Evolutionary conservation across 2,113 vertebrate species (phyloP).

Genomic region (Tachysurus vachellii): DNA sequence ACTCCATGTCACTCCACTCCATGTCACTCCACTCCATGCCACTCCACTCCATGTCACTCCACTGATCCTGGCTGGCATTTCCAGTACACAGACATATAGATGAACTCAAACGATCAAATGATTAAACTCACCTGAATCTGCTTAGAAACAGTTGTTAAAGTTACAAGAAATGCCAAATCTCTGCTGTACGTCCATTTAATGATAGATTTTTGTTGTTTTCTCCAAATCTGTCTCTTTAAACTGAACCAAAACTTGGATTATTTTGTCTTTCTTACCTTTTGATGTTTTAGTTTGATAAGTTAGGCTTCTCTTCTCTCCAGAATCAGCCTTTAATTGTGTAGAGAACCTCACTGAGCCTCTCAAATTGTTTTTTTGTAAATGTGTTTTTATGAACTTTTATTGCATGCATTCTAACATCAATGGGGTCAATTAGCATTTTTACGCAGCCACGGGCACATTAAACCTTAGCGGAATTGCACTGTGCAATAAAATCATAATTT

Average conservation of each 20-base stretch:
- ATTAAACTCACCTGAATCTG: not conserved
- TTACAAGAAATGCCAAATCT: not conserved
- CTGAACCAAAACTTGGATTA: not conserved
- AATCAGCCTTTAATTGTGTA: not conserved
- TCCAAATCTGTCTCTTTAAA: not conserved
- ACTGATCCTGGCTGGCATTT: not conserved
- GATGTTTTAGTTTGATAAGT: not conserved
- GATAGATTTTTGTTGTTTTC: not conserved
- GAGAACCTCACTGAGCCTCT: not conserved
- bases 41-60: no score
- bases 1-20: no score
- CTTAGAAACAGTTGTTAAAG: not conserved
- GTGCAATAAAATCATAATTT: not conserved
- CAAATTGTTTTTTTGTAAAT: not conserved
- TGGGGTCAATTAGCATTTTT: not conserved
- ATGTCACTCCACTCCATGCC: no score
- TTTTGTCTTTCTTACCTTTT: not conserved
- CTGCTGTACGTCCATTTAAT: not conserved
- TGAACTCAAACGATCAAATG: not conserved
- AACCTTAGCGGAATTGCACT: not conserved
- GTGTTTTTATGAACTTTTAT: not conserved
- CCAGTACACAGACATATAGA: not conserved
- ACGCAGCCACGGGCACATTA: not conserved
- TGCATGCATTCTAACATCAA: not conserved
- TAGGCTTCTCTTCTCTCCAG: no score